Evolutionary conservation across 2,797 vertebrate genomes (phyloP).

Genomic region (Dipus sagitta): DNA sequence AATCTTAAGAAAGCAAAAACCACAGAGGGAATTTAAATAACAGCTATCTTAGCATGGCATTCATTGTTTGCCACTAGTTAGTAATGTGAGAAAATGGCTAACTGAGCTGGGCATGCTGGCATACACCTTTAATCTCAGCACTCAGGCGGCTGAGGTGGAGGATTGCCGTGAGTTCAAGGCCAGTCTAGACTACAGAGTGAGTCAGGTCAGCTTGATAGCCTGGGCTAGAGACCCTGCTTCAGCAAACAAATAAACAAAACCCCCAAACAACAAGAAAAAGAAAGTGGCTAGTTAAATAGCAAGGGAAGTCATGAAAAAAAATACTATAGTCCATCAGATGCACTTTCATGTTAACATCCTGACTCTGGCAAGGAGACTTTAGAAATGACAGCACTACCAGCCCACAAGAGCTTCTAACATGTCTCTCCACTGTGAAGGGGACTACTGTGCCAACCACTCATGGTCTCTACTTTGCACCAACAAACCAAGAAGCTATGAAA

Average conservation of each 20-base stretch:
- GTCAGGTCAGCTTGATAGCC: too few species aligned
- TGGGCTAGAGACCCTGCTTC: too few species aligned
- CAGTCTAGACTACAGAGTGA: too few species aligned
- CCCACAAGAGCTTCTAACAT: neutral
- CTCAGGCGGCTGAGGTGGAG: too few species aligned
- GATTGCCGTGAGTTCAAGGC: too few species aligned
- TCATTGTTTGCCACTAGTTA: conserved; percentile 24
- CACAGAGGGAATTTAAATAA: conserved; percentile 27
- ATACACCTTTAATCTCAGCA: too few species aligned
- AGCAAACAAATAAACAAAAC: too few species aligned
- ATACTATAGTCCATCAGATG: neutral
- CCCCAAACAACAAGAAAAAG: neutral
- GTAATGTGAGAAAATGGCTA: conserved; percentile 11
- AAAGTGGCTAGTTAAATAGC: conserved; percentile 13
- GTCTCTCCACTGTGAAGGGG: neutral
- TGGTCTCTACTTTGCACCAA: neutral
- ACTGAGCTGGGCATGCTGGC: too few species aligned
- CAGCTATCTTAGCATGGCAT: neutral
- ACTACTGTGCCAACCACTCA: neutral
- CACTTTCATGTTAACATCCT: neutral
- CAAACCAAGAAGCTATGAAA: conserved; percentile 41
- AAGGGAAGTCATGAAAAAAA: neutral
- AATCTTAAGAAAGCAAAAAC: conserved; percentile 4
- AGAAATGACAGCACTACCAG: neutral
- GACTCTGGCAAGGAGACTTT: neutral